Base-by-base conservation (phyloP, 2,888 invertebrate genomes). In the Latrodectus hesperus region DNA sequence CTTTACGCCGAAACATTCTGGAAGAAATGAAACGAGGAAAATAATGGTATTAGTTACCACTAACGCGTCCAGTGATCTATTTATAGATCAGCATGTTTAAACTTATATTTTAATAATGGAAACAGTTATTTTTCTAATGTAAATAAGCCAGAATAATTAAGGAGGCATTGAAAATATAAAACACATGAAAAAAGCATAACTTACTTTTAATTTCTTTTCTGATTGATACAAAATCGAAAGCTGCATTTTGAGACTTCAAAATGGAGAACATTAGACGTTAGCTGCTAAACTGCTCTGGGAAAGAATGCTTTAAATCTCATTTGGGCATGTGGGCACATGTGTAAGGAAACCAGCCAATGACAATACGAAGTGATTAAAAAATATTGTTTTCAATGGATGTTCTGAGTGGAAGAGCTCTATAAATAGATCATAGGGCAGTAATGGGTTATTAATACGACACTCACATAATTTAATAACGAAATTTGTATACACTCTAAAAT, bases 11-110 rank as follows among this genome's bases (percentile, higher is more conserved):
- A 68, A 67, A 68, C 51, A 77, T 77, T 77, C 77, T 77, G 77
- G 52, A 77, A 77, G 38, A 77, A 77, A 67, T 77, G 77, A 77
- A 77, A 67, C 38, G 77, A 67, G 52, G 52, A 67, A 77, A 77
- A 38, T 1, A 68, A 51, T 22, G 16, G 38, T 65, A 68, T 77
- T 77, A 77, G 77, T 52, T 77, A 77, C 68, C 68, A 77, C 77
- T 77, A 52, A 67, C 12, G 38, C 38, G n/a, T n/a, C 38, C 38
- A 3, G 38, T 6, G 38, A 38, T 38, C 38, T 38, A 38, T 38
- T 38, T 38, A 52, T 64, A 60, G 38, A 64, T 26, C 64, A 64
- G 64, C 16, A 60, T 64, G 38, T 75, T 75, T 75, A 75, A 64
- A 64, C 64, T 16, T 64, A 60, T 4, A 75, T 64, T 75, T 75